Evolutionary conservation across 2,797 vertebrate genomes (phyloP), one percentile per base, ranked within the genome.

Genomic region (Darevskia mixta): DNA sequence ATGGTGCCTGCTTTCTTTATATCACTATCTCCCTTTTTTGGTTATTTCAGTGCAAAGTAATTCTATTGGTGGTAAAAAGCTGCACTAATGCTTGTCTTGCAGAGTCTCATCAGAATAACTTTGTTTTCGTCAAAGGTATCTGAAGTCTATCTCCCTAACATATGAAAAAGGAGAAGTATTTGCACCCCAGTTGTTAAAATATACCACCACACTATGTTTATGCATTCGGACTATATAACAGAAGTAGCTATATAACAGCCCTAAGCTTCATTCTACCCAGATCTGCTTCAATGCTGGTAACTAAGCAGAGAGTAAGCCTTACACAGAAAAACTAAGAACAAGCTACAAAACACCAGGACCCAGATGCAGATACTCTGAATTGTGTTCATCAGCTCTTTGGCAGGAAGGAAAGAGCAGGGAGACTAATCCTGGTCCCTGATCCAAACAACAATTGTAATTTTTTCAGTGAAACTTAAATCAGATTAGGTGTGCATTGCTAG

Each of bases 21-120:
- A 94, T 87, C 88, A 90, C 73, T 73, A 86, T 90, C 92, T 94
- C 94, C 20, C 91, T 92, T 95, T 92, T 95, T 93, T 95, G 86
- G 95, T 94, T 93, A 94, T 95, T 93, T 93, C 87, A 83, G 87
- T 88, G 83, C n/a, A 87, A 77, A 93, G 89, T 79, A 82, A 82
- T 87, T 87, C 83, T 92, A 92, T 93, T 91, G 89, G 87, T 64
- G 86, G 90, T 38, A 86, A 41, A 92, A 89, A 90, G 87, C 69
- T 86, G 27, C 75, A 38, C 35, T 71, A 86, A 89, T 89, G 61
- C 18, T 72, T 41, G 43, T 45, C 23, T 81, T 64, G 55, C 29
- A 64, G 35, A 73, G 27, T 20, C 6, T 58, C 86, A 94, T 90
- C 82, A 92, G 92, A 92, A 90, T 93, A 90, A 72, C 29, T 61